Base-by-base conservation (phyloP, 2,888 invertebrate species). In the Euzophera pinguis region DNA sequence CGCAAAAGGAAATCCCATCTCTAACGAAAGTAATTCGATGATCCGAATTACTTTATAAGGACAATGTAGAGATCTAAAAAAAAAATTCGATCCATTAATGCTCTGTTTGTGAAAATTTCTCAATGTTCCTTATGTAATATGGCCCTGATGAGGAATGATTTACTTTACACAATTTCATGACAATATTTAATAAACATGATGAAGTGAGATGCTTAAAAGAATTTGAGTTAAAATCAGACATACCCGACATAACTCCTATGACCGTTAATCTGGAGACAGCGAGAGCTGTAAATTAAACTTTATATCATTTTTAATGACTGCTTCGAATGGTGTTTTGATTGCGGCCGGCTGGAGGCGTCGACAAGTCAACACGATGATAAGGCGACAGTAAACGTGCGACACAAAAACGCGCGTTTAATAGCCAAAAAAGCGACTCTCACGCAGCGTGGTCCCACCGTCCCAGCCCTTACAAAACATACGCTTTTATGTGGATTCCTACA, bases 291-390 rank as follows among this genome's bases (percentile, higher is more conserved):
- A 90, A 90, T 89, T 88, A 82, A 87, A 88, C 71, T 89, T 89
- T 89, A 90, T 90, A 85, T 85, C 84, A 87, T 84, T 88, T 89
- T 90, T 90, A 89, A 89, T 84, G 87, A 79, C 78, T 78, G 65
- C 70, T 66, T 75, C 81, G 82, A 87, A 89, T 88, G 86, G 85
- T 87, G 87, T 88, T 90, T 89, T 90, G 89, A 90, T 90, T 88
- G 85, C 87, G 78, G 82, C 72, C 68, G 84, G 81, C 83, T 84
- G 85, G 84, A 90, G 90, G 90, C 90, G 90, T 89, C 89, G 89
- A 90, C 90, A 90, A 86, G 82, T 87, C 87, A 77, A 86, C 90
- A 87, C 83, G 84, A 75, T 75, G 89, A 89, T 89, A 89, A 90
- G 80, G 75, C 71, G 84, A 85, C 85, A 82, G 74, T 86, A 82